A percentile compares a stretch with the other conserved stretches of the same genome.
Evolutionary conservation across 1,140 invertebrate genomes (phyloP).

Genomic region (Centruroides sculpturatus): DNA sequence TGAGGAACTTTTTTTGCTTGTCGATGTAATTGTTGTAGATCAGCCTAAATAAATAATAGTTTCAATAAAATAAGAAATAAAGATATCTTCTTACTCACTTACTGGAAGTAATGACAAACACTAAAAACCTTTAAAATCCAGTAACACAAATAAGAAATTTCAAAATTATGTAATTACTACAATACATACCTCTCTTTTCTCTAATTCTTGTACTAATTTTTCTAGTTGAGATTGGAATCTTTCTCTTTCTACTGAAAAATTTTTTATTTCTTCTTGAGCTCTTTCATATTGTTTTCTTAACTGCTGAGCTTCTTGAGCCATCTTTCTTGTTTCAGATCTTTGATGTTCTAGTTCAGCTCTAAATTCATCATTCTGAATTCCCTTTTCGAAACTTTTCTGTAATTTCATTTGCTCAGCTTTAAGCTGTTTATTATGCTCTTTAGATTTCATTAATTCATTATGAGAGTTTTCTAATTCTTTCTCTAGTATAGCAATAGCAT

Average conservation of each 20-base stretch:
- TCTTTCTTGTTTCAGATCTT: not conserved
- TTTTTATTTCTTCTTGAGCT: slow-evolving; percentile 56
- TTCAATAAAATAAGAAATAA: not conserved
- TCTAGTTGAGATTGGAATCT: slow-evolving; percentile 78
- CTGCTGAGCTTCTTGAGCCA: slow-evolving; percentile 2
- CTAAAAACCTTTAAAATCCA: no score
- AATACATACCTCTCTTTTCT: slow-evolving; percentile 71
- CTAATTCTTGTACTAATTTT: slow-evolving; percentile 79
- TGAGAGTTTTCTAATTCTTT: slow-evolving; percentile 15
- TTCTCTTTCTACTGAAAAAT: slow-evolving; percentile 62
- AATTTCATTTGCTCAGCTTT: slow-evolving; percentile 19
- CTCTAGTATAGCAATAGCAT: slow-evolving; percentile 19
- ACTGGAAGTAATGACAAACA: no score
- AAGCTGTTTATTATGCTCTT: slow-evolving; percentile 17
- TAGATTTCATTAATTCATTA: not conserved
- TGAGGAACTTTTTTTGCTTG: slow-evolving; percentile 1
- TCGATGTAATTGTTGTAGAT: slow-evolving; percentile 6
- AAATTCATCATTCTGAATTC: slow-evolving; percentile 49
- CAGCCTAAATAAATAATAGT: not conserved
- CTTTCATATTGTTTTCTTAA: slow-evolving; percentile 59
- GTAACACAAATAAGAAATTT: not conserved
- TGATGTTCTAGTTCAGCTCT: slow-evolving; percentile 54
- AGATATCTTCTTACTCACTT: not conserved
- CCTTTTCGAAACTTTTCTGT: slow-evolving; percentile 45
- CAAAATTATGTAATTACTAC: not conserved